A percentile compares a stretch with the other conserved stretches of the same genome.
These are phyloP conservation scores for Onychostruthus taczanowskii DNA, from an alignment of 2,113 vertebrate genomes.

Conservation along the genomic window DNA sequence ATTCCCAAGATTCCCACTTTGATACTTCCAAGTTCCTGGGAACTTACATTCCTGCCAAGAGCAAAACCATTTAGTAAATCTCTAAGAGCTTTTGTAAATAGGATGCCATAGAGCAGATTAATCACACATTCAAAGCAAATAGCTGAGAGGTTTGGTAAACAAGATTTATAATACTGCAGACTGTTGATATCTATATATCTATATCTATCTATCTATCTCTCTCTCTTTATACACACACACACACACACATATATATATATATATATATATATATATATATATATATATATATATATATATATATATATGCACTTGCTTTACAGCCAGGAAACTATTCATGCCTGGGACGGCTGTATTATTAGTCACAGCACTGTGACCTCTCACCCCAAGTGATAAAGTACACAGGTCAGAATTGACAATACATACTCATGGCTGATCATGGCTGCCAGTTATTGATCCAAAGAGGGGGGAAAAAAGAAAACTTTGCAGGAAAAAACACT, in stretches of 20 bases:
- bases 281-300: too few relatives aligned
- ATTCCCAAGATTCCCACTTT: slow-evolving; percentile 28
- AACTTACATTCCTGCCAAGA: slow-evolving; percentile 18
- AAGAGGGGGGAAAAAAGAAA: slow-evolving; percentile 66
- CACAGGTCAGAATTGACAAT: slow-evolving; percentile 80
- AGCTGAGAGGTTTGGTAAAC: slow-evolving; percentile 41
- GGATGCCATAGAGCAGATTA: slow-evolving; percentile 34
- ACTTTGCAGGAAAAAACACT: slow-evolving; percentile 82
- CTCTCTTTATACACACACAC: background rate
- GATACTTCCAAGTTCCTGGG: slow-evolving; percentile 5
- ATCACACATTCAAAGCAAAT: slow-evolving; percentile 54
- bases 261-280: too few relatives aligned
- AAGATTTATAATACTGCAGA: slow-evolving; percentile 18
- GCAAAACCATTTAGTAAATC: slow-evolving; percentile 28
- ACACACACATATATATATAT: background rate
- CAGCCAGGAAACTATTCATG: slow-evolving; percentile 68
- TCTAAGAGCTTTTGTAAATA: slow-evolving; percentile 53
- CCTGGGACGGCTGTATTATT: slow-evolving; percentile 62
- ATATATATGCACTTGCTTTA: background rate
- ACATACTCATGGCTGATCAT: slow-evolving; percentile 82
- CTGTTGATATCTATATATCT: background rate
- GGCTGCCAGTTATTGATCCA: slow-evolving; percentile 85
- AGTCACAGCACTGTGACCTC: slow-evolving; percentile 71
- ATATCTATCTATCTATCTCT: too few relatives aligned
- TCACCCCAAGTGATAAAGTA: slow-evolving; percentile 78